Evolutionary conservation across 2,797 vertebrate species (phyloP).

Genomic region (Sebastes kiyomatsui): DNA sequence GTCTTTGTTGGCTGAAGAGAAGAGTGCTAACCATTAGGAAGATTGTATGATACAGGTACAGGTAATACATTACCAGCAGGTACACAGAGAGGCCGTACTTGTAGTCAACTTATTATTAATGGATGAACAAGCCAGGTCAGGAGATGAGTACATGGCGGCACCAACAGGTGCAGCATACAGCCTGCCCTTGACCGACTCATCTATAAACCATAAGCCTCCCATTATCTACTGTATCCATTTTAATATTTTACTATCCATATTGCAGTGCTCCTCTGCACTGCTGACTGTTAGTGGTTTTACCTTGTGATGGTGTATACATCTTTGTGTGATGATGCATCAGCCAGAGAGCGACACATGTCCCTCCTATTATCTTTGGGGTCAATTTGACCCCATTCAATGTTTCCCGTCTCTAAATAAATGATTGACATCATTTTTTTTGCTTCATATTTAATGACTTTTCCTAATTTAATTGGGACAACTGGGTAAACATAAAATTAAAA

Average conservation of each 20-base stretch:
- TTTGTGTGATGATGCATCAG: constrained; percentile 3
- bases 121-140: constrained; percentile 10
- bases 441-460: too few relatives aligned
- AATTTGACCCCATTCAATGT: too few relatives aligned
- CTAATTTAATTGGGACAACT: too few relatives aligned
- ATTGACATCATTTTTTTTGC: too few relatives aligned
- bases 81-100: background rate
- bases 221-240: constrained; percentile 51
- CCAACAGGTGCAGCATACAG: constrained; percentile 34
- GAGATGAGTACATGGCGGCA: background rate
- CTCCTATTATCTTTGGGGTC: too few relatives aligned
- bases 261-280: background rate
- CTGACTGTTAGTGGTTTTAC: constrained; percentile 8
- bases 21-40: background rate
- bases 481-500: too few relatives aligned
- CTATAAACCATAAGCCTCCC: constrained; percentile 51
- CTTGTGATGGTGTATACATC: background rate
- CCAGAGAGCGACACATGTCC: constrained; percentile 1
- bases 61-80: background rate
- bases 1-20: background rate
- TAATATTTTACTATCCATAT: constrained; percentile 57
- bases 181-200: constrained; percentile 40
- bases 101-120: constrained; percentile 42
- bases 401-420: background rate
- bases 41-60: background rate